Evolutionary conservation across 2,888 invertebrate genomes (phyloP).

Genomic region (Chaetoderma sp.): DNA sequence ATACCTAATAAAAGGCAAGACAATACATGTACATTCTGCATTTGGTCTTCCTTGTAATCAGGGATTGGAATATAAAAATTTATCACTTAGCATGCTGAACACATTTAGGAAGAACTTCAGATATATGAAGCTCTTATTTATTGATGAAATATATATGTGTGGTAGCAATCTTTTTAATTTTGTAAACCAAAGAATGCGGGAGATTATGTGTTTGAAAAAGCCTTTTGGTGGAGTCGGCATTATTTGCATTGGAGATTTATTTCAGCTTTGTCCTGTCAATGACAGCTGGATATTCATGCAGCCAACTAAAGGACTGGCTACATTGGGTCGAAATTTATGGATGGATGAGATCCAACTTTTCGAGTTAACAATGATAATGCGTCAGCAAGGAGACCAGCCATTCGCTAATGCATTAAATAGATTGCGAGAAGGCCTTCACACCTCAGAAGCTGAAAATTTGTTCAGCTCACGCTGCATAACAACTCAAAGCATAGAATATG

Average conservation of each 20-base stretch:
- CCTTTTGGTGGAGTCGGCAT: conserved; percentile 28
- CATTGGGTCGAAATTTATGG: conserved; percentile 37
- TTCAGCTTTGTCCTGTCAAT: too few relatives aligned
- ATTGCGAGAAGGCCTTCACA: conserved; percentile 5
- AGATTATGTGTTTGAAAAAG: too few relatives aligned
- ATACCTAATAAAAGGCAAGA: conserved; percentile 33
- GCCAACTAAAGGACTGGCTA: background rate
- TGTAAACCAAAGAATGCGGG: too few relatives aligned
- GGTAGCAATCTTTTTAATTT: too few relatives aligned
- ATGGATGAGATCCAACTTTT: conserved; percentile 29
- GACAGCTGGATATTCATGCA: too few relatives aligned
- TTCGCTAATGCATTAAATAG: conserved; percentile 5
- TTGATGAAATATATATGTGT: conserved; percentile 22
- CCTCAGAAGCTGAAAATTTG: background rate
- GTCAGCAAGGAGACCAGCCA: conserved; percentile 22
- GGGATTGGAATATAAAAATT: too few relatives aligned
- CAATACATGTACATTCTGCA: conserved; percentile 26
- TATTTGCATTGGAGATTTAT: conserved; percentile 21
- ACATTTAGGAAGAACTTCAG: too few relatives aligned
- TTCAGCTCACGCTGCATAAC: background rate
- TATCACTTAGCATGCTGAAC: too few relatives aligned
- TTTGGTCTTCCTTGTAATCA: conserved; percentile 31
- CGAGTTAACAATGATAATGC: conserved; percentile 40
- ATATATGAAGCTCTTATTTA: conserved; percentile 22
- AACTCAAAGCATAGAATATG: too few relatives aligned